Conservation (phyloP, 2,113 vertebrate species). For the Sapayoa aenigma region DNA sequence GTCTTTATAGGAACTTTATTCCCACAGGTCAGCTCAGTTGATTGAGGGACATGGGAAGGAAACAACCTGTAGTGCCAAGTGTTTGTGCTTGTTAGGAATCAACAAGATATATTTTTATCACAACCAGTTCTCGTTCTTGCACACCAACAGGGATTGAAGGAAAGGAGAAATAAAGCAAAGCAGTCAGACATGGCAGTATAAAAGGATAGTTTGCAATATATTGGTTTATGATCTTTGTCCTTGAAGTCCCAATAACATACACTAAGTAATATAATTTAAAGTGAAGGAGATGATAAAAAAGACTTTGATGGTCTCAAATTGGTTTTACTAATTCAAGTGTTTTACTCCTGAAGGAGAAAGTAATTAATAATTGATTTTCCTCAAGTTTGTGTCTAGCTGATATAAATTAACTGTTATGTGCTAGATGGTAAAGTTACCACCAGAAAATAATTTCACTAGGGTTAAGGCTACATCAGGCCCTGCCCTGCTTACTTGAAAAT, state of each 20-base stretch:
- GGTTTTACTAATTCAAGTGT: not conserved
- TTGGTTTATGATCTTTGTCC: fast-evolving
- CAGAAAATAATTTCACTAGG: not conserved
- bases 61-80: not conserved
- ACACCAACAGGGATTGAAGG: not conserved
- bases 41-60: not conserved
- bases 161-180: not conserved
- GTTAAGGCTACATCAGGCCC: not conserved
- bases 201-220: not conserved
- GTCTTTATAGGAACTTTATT: not conserved
- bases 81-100: not conserved
- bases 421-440: not conserved
- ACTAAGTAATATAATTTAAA: not conserved
- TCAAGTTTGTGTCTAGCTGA: not conserved
- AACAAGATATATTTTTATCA: not conserved
- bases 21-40: not conserved
- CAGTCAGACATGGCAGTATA: not conserved
- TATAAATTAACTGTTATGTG: not conserved
- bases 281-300: not conserved
- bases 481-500: not conserved
- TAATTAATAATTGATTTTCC: not conserved
- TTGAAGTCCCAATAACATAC: not conserved
- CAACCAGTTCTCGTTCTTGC: not conserved
- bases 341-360: not conserved
- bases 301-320: not conserved